Base-by-base conservation (phyloP, 1,140 invertebrate genomes). In the Drosophila neocordata region DNA sequence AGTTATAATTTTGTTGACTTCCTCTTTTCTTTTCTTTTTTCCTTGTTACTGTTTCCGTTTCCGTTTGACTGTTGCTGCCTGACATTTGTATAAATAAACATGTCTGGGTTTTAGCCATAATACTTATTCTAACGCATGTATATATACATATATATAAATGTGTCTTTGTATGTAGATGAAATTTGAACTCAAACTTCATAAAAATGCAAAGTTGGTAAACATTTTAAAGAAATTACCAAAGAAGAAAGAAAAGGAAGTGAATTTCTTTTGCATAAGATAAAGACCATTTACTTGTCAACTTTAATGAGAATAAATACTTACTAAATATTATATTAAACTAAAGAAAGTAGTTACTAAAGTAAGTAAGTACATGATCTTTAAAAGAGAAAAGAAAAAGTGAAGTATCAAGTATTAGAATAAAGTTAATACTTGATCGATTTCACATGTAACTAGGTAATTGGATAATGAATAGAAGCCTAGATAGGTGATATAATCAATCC, bases 71-170 rank as follows among this genome's bases (percentile, higher is more conserved):
- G 58, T 15, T 18, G 13, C 31, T 35, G 22, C 18, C 67, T 70
- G 66, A 59, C 61, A 58, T 60, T 53, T 65, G 65, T 73, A 79
- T 79, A 77, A 84, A 81, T 81, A 81, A 81, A 77, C 73, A 68
- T 77, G 79, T 82, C 79, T 81, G 69, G 82, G 69, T 62, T 34
- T 66, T 56, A 62, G 61, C 61, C 58, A 52, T 79, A 79, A 83
- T 76, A n/a, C n/a, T n/a, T n/a, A 83, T 20, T 48, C 18, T 48
- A 18, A 20, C 2, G 65, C 6, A 6, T 34, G 31, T 34, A 6
- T 48, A 0, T 48, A 18, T 44, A 7, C 11, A n/a, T 44, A 8
- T 48, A 8, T 78, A 51, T 77, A 24, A 2, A 0, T 24, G 22
- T 24, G 2, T 24, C 22, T 24, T 4, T 24, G 22, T 24, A 24